Percentiles rank a stretch among this genome's conserved stretches.
Evolutionary conservation across 2,113 vertebrate species (phyloP).

Genomic region (Ochotona curzoniae): DNA sequence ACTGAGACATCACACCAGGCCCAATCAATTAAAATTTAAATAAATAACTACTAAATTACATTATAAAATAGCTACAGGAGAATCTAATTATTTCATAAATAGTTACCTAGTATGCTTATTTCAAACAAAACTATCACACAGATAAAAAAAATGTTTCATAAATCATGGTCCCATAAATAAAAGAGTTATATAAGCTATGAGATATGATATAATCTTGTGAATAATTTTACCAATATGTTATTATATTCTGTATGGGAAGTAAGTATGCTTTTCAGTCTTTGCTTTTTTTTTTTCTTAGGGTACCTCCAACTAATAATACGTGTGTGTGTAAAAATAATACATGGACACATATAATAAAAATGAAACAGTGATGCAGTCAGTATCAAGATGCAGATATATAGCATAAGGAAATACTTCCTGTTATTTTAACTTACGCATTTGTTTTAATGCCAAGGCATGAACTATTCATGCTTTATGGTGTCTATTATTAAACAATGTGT

Average conservation of each 20-base stretch:
- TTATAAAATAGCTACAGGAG: conserved; percentile 2
- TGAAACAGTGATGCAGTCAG: neutral
- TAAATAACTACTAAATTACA: neutral
- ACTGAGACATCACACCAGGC: too few species aligned
- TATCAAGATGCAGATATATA: neutral
- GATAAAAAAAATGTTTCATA: neutral
- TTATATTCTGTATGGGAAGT: neutral
- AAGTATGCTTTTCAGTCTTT: neutral
- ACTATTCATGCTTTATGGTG: neutral
- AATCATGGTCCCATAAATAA: neutral
- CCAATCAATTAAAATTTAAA: too few species aligned
- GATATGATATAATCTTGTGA: neutral
- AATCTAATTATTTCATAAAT: neutral
- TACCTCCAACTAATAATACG: neutral
- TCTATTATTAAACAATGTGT: neutral
- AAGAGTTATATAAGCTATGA: neutral
- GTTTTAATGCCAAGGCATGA: neutral
- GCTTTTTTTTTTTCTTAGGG: neutral
- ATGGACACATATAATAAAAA: neutral
- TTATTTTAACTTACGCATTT: neutral
- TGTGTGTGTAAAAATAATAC: too few species aligned
- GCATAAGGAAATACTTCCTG: neutral
- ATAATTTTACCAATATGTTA: neutral
- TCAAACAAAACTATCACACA: neutral
- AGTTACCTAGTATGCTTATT: neutral